These are phyloP conservation scores for Theristicus caerulescens DNA, from an alignment of 2,113 vertebrate genomes.

Conservation along the genomic window DNA sequence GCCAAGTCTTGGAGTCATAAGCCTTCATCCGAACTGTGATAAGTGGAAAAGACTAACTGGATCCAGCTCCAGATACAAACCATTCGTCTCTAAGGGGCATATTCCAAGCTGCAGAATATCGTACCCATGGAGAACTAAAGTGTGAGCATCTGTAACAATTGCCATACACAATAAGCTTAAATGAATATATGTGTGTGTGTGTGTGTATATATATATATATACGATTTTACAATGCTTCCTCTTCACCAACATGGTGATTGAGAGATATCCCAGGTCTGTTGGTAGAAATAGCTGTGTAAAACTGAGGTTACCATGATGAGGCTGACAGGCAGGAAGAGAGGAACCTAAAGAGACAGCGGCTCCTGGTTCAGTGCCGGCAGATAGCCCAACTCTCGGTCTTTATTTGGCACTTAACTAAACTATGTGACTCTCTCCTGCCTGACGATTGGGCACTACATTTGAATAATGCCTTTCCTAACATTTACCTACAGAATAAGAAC, in stretches of 20 bases:
- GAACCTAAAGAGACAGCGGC: not conserved
- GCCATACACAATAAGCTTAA: not conserved
- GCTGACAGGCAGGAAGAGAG: not conserved
- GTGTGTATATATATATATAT: too few species aligned
- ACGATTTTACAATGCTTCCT: not conserved
- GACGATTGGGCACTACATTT: not conserved
- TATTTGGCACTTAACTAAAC: not conserved
- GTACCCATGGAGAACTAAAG: not conserved
- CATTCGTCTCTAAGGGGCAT: not conserved
- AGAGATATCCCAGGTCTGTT: not conserved
- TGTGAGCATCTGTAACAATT: not conserved
- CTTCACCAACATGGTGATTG: not conserved
- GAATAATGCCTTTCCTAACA: not conserved
- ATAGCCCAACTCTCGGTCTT: not conserved
- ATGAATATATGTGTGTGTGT: not conserved
- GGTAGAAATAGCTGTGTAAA: not conserved
- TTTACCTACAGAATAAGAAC: not conserved
- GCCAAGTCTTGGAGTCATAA: not conserved
- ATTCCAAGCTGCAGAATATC: not conserved
- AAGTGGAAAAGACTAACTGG: not conserved
- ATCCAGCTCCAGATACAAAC: not conserved
- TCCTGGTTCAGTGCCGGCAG: not conserved
- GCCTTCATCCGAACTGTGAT: not conserved
- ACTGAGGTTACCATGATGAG: not conserved
- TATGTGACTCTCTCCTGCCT: not conserved